Conservation (phyloP, 2,888 invertebrate genomes). For the Thera britannica region DNA sequence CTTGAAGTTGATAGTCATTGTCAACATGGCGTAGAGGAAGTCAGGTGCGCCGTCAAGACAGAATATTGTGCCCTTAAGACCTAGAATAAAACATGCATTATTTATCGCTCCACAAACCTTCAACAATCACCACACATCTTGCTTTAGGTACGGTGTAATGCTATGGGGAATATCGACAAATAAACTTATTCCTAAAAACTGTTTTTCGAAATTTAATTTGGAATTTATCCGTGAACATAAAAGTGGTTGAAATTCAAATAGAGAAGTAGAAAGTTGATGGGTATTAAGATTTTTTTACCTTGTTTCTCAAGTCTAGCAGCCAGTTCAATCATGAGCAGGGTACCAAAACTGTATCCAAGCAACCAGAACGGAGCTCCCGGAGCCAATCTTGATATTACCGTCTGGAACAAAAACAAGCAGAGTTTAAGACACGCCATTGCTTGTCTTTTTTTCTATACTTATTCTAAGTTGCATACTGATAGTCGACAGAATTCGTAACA, state of each 20-base stretch:
- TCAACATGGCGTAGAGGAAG: slow-evolving; percentile 85
- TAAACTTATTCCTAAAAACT: not conserved
- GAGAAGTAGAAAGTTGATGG: not conserved
- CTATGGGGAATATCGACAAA: not conserved
- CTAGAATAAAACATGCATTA: slow-evolving; percentile 47
- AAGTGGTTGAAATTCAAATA: too few species aligned
- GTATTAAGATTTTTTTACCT: slow-evolving; percentile 66
- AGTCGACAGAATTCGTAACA: too few species aligned
- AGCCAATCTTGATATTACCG: slow-evolving; percentile 83
- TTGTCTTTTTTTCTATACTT: too few species aligned
- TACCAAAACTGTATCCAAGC: slow-evolving; percentile 96
- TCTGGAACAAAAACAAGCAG: slow-evolving; percentile 69
- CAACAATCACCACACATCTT: not conserved
- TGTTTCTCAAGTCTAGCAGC: slow-evolving; percentile 88
- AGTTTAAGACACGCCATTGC: too few species aligned
- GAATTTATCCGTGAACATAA: too few species aligned
- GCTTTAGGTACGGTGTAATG: not conserved
- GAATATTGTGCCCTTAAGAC: slow-evolving; percentile 85
- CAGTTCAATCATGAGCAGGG: slow-evolving; percentile 90
- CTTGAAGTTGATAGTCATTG: slow-evolving; percentile 73
- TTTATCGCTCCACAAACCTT: not conserved
- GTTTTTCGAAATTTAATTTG: too few species aligned
- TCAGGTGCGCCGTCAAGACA: slow-evolving; percentile 93
- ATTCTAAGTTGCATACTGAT: too few species aligned
- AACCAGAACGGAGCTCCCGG: slow-evolving; percentile 88